Evolutionary conservation across 2,113 vertebrate species (phyloP), one percentile per base, ranked within the genome.

Genomic region (Scatophagus argus): DNA sequence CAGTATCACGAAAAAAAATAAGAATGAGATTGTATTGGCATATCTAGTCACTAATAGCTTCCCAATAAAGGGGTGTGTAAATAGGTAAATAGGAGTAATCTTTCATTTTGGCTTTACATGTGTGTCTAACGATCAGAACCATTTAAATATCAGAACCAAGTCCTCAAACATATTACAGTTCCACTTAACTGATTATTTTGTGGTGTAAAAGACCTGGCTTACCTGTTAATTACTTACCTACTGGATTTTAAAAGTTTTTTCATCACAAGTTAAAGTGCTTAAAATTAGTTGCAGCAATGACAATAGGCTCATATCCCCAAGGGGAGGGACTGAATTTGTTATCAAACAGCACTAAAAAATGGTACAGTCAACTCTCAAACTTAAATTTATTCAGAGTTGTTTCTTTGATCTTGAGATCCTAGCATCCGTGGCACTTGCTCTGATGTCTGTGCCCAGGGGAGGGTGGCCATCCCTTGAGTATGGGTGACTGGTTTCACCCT

Each of bases 361-460:
- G 11, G 41, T 19, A 73, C 54, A 29, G 23, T 55, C 43, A 73
- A 32, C 59, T 68, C 41, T 62, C 19, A 55, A 71, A 81, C 43
- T 83, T 29, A 14, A 67, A 83, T 83, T n/a, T 76, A 79, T 86
- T 79, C 61, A 56, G 64, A 78, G 59, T 82, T 85, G 44, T 69
- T 58, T 65, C 86, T 84, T 86, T 88, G 85, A 86, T 81, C 70
- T 71, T 52, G 47, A 88, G 56, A 44, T 67, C 71, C 65, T 76
- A 55, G 74, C 66, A 77, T 74, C 64, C 63, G 34, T 72, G 79
- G 68, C 83, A 60, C 70, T 51, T 67, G n/a, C 69, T 86, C 74
- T 82, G 86, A 82, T 72, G 77, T 82, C 76, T 62, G 38, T 70
- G 55, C 76, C 82, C 82, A 69, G 74, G 71, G 70, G 88, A 88